Conservation (phyloP, 1,140 invertebrate genomes). For the Anastatus disparis region DNA sequence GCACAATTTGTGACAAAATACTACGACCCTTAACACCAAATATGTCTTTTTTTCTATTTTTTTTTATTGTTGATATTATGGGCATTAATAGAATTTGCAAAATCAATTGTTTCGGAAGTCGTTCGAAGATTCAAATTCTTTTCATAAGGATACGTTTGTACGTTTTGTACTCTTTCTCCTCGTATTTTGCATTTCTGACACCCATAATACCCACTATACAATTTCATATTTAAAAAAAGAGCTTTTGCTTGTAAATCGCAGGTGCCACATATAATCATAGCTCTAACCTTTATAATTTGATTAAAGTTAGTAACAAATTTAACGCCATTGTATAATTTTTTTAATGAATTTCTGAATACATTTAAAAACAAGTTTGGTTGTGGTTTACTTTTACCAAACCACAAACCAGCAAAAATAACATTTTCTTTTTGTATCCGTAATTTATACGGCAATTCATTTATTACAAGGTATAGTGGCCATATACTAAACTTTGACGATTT, state of each 20-base stretch:
- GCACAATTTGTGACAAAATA: background rate
- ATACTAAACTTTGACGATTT: conserved; percentile 15
- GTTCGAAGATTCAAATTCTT: background rate
- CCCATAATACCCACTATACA: background rate
- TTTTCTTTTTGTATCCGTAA: background rate
- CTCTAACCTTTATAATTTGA: background rate
- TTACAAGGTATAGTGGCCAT: conserved; percentile 1
- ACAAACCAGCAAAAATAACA: background rate
- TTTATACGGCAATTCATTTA: background rate
- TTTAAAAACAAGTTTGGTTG: background rate
- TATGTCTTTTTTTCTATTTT: background rate
- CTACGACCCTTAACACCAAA: conserved; percentile 1
- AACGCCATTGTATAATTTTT: conserved; percentile 7
- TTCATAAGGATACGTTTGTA: background rate
- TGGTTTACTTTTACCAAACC: conserved; percentile 4
- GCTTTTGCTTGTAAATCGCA: conserved; percentile 5
- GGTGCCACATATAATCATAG: background rate
- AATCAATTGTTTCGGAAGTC: background rate
- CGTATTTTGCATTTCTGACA: background rate
- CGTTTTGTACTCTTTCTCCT: background rate
- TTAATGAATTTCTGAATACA: too few relatives aligned
- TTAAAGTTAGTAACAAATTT: background rate
- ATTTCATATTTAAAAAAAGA: conserved; percentile 2
- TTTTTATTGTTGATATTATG: too few relatives aligned
- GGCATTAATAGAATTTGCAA: too few relatives aligned